These are phyloP conservation scores for Todus mexicanus DNA, from an alignment of 2,797 vertebrate genomes.

Conservation along the genomic window DNA sequence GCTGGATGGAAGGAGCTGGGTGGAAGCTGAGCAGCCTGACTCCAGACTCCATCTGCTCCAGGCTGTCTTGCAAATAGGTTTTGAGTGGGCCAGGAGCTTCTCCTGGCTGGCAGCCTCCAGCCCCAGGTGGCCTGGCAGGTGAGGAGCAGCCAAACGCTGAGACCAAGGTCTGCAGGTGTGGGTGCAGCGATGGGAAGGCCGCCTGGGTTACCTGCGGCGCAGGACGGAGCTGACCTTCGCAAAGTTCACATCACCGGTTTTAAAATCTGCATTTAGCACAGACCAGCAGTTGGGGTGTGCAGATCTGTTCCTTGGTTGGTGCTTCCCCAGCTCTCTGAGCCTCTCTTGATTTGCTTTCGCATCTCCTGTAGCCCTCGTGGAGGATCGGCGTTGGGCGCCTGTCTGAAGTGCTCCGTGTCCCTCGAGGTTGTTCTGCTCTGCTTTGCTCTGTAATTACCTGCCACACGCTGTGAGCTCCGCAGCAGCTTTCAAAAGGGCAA, in stretches of 20 bases:
- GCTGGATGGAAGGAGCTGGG: background rate
- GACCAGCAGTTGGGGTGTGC: background rate
- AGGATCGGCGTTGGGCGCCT: background rate
- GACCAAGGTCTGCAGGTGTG: background rate
- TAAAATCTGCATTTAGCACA: background rate
- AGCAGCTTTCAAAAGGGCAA: background rate
- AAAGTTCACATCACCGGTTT: background rate
- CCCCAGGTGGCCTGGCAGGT: background rate
- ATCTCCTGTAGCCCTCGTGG: background rate
- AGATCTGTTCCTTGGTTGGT: background rate
- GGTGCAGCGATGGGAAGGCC: background rate
- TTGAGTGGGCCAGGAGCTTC: background rate
- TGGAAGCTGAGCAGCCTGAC: background rate
- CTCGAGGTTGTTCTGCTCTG: background rate
- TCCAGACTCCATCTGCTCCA: background rate
- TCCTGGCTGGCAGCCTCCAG: background rate
- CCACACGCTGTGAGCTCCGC: rapidly evolving
- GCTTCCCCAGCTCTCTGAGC: background rate
- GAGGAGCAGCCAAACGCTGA: background rate
- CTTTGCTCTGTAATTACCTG: background rate
- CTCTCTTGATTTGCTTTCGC: background rate
- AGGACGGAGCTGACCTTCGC: background rate
- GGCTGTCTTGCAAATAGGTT: background rate
- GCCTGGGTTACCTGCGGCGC: background rate
- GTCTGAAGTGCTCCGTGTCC: background rate